Base-by-base conservation (phyloP, 1,140 invertebrate species). In the Hormaphis cornu region DNA sequence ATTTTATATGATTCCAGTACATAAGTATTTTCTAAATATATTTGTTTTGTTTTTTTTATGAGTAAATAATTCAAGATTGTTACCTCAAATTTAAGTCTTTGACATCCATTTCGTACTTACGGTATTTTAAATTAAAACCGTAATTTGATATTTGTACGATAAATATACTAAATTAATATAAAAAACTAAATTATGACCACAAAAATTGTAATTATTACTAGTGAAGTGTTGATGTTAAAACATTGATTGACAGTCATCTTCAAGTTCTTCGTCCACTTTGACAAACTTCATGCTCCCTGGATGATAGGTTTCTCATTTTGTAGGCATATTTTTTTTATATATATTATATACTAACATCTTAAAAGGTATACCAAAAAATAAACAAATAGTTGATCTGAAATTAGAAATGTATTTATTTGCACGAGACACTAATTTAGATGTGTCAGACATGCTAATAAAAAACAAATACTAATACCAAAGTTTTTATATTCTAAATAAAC, bases 391-490 rank as follows among this genome's bases (percentile, higher is more conserved):
- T 4, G 28, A 66, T 50, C 9, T 46, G 26, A 66, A 66, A 46
- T 63, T 66, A 33, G 18, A 50, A 66, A 50, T 35, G 4, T 20
- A 8, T 66, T 66, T 66, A 48, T 35, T 66, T 35, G 26, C 44
- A 66, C 14, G 16, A 58, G 30, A 40, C 26, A 12, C n/a, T n/a
- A 30, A 22, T 16, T 61, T 48, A 0, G 44, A 35, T 33, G 8
- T 6, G 24, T 16, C 18, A 46, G n/a, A n/a, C 59, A 63, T 66
- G 44, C 61, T 35, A 66, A 48, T 48, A 48, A 66, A 48, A 66
- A 26, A 18, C 26, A 50, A 66, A 14, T 37, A 40, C 20, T 35
- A 35, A 66, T 50, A 50, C 22, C 28, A 44, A 35, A 30, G 20
- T 24, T 40, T 35, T 40, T n/a, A 58, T 20, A 58, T 24, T 40